Base-by-base conservation (phyloP, 2,797 vertebrate species). In the Erpetoichthys calabaricus region DNA sequence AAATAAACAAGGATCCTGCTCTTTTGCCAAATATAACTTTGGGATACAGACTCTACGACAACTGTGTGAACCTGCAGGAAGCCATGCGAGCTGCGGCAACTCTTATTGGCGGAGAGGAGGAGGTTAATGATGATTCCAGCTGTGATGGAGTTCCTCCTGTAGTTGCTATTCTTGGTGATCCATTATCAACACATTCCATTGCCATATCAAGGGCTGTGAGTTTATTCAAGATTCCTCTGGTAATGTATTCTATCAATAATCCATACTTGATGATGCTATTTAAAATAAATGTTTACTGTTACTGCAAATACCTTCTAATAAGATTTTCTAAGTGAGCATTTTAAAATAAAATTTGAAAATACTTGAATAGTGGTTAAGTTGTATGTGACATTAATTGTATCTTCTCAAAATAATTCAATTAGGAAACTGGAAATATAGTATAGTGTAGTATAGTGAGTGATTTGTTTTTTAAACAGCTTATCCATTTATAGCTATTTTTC, bases 31-130 rank as follows among this genome's bases (percentile, higher is more conserved):
- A 65, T 25, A 44, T 65, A 44, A 62, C 60, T 5, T 47, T 65
- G 47, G 64, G 64, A 47, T 65, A 65, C 47, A 59, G 53, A 47
- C 62, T 65, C 45, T 60, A 65, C 25, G 60, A 65, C 57, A 53
- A 44, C 3, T 65, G 64, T 47, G 59, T 57, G 4, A 59, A 57
- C 8, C 57, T 57, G 7, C 45, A 51, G 9, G 60, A 65, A 25
- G 57, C 64, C 44, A 45, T 59, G 3, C 57, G 64, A 42, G 51
- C 60, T 45, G 58, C 60, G 42, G 4, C 62, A 53, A 53, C 51
- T 44, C 45, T 65, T 50, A 50, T 49, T 6, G 52, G 60, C 44
- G 60, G 60, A 4, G 6, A 10, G 10, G 6, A 6, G 45, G 50
- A 57, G 44, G 56, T 44, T 50, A 2, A 7, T 5, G 10, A 41